phyloP scores from a whole-genome alignment of 2,888 invertebrate genomes.

The Drosophila diplacantha region DNA sequence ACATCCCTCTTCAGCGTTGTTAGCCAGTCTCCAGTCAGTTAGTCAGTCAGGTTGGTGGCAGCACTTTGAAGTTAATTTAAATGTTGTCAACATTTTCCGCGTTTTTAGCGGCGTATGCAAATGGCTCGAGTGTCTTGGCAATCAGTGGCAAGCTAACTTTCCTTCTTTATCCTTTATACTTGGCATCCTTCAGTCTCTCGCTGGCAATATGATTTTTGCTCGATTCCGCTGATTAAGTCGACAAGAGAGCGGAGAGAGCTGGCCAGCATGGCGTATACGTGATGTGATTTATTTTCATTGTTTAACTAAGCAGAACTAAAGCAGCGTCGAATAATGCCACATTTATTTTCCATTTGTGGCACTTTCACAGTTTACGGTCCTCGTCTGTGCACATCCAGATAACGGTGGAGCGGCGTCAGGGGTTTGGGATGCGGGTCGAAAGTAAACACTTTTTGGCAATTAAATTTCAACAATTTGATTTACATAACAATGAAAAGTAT shows the following conservation, averaged over 20 bases:
- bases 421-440: constrained; percentile 18
- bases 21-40: constrained; percentile 26
- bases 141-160: constrained; percentile 40
- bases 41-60: constrained; percentile 47
- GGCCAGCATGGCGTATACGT: constrained; percentile 58
- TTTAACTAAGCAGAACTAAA: constrained; percentile 48
- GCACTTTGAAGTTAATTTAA: constrained; percentile 74
- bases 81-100: constrained; percentile 69
- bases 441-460: constrained; percentile 57
- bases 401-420: neutral
- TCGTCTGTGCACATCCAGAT: constrained; percentile 32
- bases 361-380: constrained; percentile 13
- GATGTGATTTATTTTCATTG: constrained; percentile 58
- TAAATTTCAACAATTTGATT: constrained; percentile 57
- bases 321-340: constrained; percentile 25
- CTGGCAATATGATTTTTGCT: constrained; percentile 37
- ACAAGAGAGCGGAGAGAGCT: constrained; percentile 1
- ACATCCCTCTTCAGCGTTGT: constrained; percentile 9
- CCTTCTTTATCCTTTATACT: constrained; percentile 22
- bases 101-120: constrained; percentile 67
- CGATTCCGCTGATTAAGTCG: constrained; percentile 38
- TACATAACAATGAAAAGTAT: constrained; percentile 57
- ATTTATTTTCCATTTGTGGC: constrained; percentile 25
- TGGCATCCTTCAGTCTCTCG: constrained; percentile 5
- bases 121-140: constrained; percentile 62